A percentile compares a stretch with the other conserved stretches of the same genome.
These are phyloP conservation scores for Leptatherina wallacei DNA, from an alignment of 2,797 vertebrate genomes.

Conservation along the genomic window DNA sequence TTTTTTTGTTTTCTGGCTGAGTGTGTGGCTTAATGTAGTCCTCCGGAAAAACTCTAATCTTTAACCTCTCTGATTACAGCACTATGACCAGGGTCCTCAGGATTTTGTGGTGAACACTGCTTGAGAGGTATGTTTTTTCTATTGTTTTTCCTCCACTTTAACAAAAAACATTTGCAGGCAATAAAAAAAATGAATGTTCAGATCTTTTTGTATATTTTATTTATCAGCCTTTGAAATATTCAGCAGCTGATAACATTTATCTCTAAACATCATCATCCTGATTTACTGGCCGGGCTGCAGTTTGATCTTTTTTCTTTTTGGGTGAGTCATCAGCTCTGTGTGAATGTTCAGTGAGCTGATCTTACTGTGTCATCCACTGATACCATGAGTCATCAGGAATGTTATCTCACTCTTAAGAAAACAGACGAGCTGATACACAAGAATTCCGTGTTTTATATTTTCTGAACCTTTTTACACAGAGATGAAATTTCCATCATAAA, in stretches of 20 bases:
- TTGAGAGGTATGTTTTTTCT: too few species aligned
- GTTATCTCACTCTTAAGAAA: background rate
- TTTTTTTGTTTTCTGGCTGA: too few species aligned
- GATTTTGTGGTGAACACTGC: too few species aligned
- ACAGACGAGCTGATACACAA: background rate
- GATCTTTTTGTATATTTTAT: background rate
- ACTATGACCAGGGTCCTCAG: too few species aligned
- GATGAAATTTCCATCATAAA: too few species aligned
- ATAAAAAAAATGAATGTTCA: too few species aligned
- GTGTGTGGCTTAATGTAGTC: too few species aligned
- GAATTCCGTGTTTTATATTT: too few species aligned
- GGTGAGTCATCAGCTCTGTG: conserved; percentile 4
- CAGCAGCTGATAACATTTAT: background rate
- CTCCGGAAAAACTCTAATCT: too few species aligned
- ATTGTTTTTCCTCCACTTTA: too few species aligned
- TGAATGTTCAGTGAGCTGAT: background rate
- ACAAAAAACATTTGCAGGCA: too few species aligned
- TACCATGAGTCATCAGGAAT: conserved; percentile 11
- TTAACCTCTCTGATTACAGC: too few species aligned
- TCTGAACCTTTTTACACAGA: background rate
- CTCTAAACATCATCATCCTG: background rate
- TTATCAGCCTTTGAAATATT: background rate
- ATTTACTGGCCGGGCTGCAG: background rate
- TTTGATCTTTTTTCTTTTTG: background rate
- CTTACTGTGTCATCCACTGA: conserved; percentile 1